A percentile compares a stretch with the other conserved stretches of the same genome.
Conservation (phyloP, 2,113 vertebrate species). For the Motacilla alba region DNA sequence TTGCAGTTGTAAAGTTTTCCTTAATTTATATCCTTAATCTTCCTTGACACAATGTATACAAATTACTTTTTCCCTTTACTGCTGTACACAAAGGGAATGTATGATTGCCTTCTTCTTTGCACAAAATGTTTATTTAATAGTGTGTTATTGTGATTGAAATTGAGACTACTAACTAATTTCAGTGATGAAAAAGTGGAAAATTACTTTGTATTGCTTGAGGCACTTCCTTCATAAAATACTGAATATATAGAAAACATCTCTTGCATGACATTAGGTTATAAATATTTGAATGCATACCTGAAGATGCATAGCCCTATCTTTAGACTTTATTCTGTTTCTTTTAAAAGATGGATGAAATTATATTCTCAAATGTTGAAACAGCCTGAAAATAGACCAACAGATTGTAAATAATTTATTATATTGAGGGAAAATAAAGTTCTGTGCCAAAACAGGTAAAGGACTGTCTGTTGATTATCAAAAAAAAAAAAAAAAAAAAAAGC, state of each 20-base stretch:
- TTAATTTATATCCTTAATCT: neutral
- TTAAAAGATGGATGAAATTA: neutral
- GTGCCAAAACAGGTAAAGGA: neutral
- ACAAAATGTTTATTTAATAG: neutral
- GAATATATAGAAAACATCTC: neutral
- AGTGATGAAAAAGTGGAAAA: neutral
- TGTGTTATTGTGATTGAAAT: neutral
- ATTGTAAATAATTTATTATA: neutral
- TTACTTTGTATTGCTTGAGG: neutral
- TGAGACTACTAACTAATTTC: slow-evolving; percentile 2
- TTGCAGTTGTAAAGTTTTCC: neutral
- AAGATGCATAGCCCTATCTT: neutral
- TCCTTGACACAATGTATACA: neutral
- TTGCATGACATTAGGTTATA: neutral
- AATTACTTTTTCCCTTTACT: neutral
- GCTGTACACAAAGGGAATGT: neutral
- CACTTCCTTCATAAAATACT: neutral
- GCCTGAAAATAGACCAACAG: neutral
- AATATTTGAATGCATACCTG: neutral
- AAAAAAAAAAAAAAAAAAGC: neutral
- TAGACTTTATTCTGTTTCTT: neutral
- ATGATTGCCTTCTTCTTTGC: neutral
- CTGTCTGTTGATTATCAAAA: neutral
- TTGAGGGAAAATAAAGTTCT: neutral
- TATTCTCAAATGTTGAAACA: neutral